These are phyloP conservation scores for Heliornis fulica DNA, from an alignment of 2,113 vertebrate species.

Conservation along the genomic window DNA sequence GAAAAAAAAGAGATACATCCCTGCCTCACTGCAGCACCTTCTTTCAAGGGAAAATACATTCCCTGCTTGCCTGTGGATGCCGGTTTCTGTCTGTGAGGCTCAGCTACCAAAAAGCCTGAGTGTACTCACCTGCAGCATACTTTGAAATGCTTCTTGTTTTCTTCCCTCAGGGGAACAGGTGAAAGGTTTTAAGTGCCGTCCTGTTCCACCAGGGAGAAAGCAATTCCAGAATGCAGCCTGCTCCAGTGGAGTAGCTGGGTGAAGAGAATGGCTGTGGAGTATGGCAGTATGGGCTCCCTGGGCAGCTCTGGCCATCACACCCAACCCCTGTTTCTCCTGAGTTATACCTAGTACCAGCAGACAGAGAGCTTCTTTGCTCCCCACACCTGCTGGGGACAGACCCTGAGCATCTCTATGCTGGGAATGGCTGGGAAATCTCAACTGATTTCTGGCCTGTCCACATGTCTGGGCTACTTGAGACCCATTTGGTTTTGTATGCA, in stretches of 20 bases:
- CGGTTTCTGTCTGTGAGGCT: background rate
- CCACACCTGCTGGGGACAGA: background rate
- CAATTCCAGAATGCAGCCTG: background rate
- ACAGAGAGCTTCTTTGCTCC: background rate
- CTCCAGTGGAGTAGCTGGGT: fast-evolving
- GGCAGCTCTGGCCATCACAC: background rate
- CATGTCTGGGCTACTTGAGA: background rate
- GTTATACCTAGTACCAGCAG: background rate
- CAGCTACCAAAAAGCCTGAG: background rate
- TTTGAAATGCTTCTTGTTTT: background rate
- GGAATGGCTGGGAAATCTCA: background rate
- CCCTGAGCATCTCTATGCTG: background rate
- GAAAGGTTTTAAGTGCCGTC: background rate
- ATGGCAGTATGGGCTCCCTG: background rate
- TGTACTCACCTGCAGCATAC: background rate
- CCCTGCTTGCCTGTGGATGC: background rate
- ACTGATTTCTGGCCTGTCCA: background rate
- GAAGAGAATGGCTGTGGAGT: background rate
- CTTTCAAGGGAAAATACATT: background rate
- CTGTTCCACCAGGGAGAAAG: background rate
- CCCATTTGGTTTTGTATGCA: background rate
- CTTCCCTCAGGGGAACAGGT: background rate
- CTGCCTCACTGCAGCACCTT: background rate
- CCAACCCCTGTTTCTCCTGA: background rate
- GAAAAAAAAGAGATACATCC: background rate